A percentile compares a stretch with the other conserved stretches of the same genome.
Evolutionary conservation across 2,888 invertebrate genomes (phyloP).

Genomic region (Periphyllus acericola): DNA sequence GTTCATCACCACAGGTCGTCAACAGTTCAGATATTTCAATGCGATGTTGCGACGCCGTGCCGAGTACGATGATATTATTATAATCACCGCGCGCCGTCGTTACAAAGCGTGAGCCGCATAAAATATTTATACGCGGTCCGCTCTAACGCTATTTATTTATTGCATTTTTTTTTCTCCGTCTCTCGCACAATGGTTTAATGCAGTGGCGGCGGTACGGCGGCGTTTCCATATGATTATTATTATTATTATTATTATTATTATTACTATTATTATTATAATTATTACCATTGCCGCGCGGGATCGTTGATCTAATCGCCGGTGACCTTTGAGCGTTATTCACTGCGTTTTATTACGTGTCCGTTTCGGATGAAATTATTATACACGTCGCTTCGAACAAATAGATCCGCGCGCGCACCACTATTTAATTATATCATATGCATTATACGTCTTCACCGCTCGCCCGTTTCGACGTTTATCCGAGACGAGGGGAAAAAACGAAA

Average conservation of each 20-base stretch:
- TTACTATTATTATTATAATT: neutral
- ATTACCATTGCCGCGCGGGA: conserved; percentile 11
- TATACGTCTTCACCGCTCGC: neutral
- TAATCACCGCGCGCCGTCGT: no score
- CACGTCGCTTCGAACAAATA: neutral
- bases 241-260: neutral
- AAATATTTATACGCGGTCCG: no score
- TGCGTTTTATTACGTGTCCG: neutral
- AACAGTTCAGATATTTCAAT: no score
- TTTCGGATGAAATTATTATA: neutral
- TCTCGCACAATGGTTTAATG: no score
- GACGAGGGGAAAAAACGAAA: neutral
- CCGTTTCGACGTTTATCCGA: neutral
- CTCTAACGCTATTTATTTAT: no score
- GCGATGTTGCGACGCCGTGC: no score
- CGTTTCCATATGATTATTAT: no score
- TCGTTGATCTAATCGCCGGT: conserved; percentile 46
- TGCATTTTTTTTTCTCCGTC: no score
- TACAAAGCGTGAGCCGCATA: no score
- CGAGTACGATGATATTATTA: no score
- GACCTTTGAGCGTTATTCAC: conserved; percentile 22
- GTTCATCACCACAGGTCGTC: no score
- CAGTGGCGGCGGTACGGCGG: neutral
- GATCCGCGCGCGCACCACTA: neutral
- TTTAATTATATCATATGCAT: no score